A percentile compares a stretch with the other conserved stretches of the same genome.
phyloP scores from a whole-genome alignment of 1,140 invertebrate species.

The Ceratina japonica region DNA sequence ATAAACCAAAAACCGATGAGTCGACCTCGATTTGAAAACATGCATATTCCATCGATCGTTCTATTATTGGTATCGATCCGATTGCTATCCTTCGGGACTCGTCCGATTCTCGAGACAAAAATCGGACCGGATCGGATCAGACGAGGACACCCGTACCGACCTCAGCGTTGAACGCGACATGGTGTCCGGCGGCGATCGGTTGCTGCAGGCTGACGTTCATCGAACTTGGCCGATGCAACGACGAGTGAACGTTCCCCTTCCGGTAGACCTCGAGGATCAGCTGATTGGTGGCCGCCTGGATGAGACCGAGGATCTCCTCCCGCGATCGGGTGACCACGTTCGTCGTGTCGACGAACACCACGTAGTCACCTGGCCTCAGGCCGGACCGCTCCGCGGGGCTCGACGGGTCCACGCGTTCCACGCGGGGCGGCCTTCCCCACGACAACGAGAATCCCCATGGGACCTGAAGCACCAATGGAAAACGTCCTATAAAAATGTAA shows the following conservation, averaged over 20 bases:
- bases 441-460: constrained; percentile 89
- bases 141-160: constrained; percentile 85
- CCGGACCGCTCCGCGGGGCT: constrained; percentile 90
- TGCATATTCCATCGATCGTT: no score
- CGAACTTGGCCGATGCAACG: constrained; percentile 69
- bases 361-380: constrained; percentile 89
- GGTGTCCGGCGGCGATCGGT: constrained; percentile 75
- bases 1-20: no score
- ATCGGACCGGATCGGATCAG: constrained; percentile 45
- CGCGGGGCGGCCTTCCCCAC: constrained; percentile 93
- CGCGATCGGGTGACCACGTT: constrained; percentile 91
- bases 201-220: constrained; percentile 71
- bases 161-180: constrained; percentile 91
- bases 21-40: no score
- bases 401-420: constrained; percentile 91
- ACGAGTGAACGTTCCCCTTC: constrained; percentile 65
- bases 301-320: constrained; percentile 89
- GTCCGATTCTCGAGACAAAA: no score
- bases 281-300: constrained; percentile 86
- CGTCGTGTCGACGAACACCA: constrained; percentile 91
- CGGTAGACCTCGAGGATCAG: constrained; percentile 89
- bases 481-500: no score
- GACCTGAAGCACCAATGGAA: constrained; percentile 59
- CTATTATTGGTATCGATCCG: no score
- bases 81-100: no score